Conservation (phyloP, 2,113 vertebrate genomes). For the Alces alces region DNA sequence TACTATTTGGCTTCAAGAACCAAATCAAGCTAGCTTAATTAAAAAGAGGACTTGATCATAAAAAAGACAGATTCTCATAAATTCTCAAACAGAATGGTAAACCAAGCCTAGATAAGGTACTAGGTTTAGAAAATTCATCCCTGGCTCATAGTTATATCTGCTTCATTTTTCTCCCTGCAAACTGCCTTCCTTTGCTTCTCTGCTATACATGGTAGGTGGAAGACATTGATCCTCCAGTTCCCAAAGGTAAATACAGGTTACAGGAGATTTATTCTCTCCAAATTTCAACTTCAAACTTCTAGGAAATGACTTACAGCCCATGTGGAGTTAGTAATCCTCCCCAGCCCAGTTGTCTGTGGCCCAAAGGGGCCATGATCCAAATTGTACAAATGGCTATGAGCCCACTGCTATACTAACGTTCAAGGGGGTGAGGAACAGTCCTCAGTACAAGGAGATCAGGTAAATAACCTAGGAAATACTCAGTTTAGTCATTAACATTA, state of each 20-base stretch:
- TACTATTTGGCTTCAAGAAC: not conserved
- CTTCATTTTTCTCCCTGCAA: not conserved
- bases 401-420: not conserved
- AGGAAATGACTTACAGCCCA: not conserved
- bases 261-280: not conserved
- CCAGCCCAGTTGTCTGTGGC: not conserved
- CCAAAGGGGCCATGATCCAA: not conserved
- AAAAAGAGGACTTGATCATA: not conserved
- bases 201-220: not conserved
- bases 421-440: not conserved
- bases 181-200: not conserved
- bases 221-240: not conserved
- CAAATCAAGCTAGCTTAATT: conserved; percentile 24
- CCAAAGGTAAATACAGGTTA: not conserved
- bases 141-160: not conserved
- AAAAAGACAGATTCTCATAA: not conserved
- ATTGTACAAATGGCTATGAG: not conserved
- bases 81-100: conserved; percentile 15
- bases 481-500: not conserved
- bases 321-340: not conserved
- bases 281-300: not conserved
- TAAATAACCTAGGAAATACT: not conserved
- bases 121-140: not conserved
- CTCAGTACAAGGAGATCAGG: not conserved
- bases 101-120: not conserved